Conservation (phyloP, 2,888 invertebrate species). For the Athrips mouffetella region DNA sequence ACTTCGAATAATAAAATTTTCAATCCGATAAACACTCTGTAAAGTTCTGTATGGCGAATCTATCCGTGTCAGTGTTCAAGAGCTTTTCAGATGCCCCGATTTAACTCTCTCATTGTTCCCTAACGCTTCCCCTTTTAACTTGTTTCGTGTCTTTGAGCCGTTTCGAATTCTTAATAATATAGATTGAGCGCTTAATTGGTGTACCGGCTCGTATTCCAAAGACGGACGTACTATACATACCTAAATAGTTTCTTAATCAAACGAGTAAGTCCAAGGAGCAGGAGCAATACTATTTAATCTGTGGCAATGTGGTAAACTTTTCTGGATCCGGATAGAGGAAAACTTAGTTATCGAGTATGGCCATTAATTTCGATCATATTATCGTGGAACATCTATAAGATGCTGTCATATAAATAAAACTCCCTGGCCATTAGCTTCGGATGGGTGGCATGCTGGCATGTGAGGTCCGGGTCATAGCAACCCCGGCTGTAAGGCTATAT, state of each 20-base stretch:
- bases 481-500: slow-evolving; percentile 48
- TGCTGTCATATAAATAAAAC: slow-evolving; percentile 65
- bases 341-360: slow-evolving; percentile 42
- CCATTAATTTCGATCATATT: slow-evolving; percentile 59
- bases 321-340: slow-evolving; percentile 30
- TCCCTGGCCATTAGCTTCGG: slow-evolving; percentile 53
- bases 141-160: slow-evolving; percentile 33
- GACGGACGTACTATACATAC: too few species aligned
- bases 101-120: slow-evolving; percentile 51
- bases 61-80: slow-evolving; percentile 50
- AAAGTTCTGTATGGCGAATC: slow-evolving; percentile 41
- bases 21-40: slow-evolving; percentile 44
- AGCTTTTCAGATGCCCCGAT: slow-evolving; percentile 20
- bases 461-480: slow-evolving; percentile 49
- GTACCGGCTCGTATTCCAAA: not conserved
- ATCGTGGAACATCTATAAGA: slow-evolving; percentile 54
- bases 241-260: not conserved
- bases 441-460: slow-evolving; percentile 28
- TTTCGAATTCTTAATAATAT: not conserved
- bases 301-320: slow-evolving; percentile 5
- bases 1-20: slow-evolving; percentile 53
- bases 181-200: slow-evolving; percentile 13
- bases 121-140: slow-evolving; percentile 31
- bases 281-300: not conserved
- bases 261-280: not conserved